Evolutionary conservation across 2,888 invertebrate species (phyloP), one percentile per base, ranked within the genome.

Genomic region (Machimus rusticus): DNA sequence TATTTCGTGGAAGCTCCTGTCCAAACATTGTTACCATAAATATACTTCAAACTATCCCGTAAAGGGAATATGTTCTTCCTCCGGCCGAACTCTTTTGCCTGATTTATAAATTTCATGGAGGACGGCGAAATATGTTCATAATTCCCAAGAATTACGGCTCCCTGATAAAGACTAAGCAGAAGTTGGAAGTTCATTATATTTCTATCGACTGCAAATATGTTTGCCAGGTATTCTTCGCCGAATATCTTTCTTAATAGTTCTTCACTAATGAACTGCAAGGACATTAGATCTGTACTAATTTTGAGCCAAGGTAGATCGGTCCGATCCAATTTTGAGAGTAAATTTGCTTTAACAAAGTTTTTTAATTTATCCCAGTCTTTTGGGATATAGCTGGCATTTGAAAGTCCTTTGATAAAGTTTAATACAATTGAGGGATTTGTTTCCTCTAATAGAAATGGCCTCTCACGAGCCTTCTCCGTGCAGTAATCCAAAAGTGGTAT

Each of bases 301-400:
- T 94, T 93, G 0, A 94, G 90, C 94, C 94, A 94, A 0, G 94
- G 93, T 34, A 94, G 88, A 0, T 93, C 92, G 14, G 90, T 90
- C 86, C 90, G 93, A n/a, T 92, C 92, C 0, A 90, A 91, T 14
- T 92, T 90, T 0, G 94, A 84, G 0, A 93, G 90, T 0, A 92
- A 92, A 89, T 94, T 93, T 0, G 90, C 89, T 0, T 93, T 90
- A 77, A 95, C 92, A 46, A 93, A 91, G 23, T 91, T 91, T 74
- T 91, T 91, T 43, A 96, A 91, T 19, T 90, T 90, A 0, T 93
- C 90, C 95, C 95, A 96, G 88, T 93, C 90, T 9, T 92, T 91
- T 0, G 96, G 95, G 28, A 93, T 94, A 90, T 94, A 95, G 92
- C 95, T 94, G 81, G 94, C 94, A 89, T 93, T 93, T 1, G 95